Conservation (phyloP, 2,888 invertebrate genomes). For the Globia sparganii region DNA sequence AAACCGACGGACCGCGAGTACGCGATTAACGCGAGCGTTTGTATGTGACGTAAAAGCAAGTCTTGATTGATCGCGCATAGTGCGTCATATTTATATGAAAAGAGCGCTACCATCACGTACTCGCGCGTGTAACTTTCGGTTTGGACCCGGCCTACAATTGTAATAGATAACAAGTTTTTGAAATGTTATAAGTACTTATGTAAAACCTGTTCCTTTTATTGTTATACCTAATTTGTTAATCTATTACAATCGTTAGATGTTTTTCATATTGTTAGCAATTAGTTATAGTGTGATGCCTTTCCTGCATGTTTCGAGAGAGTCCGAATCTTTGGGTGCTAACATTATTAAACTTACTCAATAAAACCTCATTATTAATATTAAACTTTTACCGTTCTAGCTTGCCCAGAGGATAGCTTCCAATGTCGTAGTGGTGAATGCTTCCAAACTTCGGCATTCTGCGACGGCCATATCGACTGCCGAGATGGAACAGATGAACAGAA, state of each 20-base stretch:
- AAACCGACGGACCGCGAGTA: neutral
- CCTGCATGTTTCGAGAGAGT: constrained; percentile 29
- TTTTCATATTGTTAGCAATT: neutral
- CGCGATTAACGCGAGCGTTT: neutral
- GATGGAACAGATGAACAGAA: constrained; percentile 92
- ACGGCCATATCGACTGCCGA: constrained; percentile 91
- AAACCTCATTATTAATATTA: constrained; percentile 2
- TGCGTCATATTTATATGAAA: neutral
- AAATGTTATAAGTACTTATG: neutral
- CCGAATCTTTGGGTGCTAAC: neutral
- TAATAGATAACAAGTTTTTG: constrained; percentile 12
- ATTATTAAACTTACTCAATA: neutral
- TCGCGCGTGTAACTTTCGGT: neutral
- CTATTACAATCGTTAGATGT: constrained; percentile 9
- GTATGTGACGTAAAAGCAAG: neutral
- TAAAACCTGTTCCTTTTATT: neutral
- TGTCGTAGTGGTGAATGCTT: constrained; percentile 93
- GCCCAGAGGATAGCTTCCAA: constrained; percentile 92
- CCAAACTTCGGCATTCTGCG: constrained; percentile 91
- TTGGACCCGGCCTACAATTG: constrained; percentile 2
- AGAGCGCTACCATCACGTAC: neutral
- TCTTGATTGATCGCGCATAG: neutral
- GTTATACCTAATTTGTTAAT: neutral
- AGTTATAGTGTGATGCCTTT: constrained; percentile 40
- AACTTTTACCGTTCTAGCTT: constrained; percentile 86